Percentiles rank a stretch among this genome's conserved stretches.
Evolutionary conservation across 2,888 invertebrate species (phyloP).

Genomic region (Ligdia adustata): DNA sequence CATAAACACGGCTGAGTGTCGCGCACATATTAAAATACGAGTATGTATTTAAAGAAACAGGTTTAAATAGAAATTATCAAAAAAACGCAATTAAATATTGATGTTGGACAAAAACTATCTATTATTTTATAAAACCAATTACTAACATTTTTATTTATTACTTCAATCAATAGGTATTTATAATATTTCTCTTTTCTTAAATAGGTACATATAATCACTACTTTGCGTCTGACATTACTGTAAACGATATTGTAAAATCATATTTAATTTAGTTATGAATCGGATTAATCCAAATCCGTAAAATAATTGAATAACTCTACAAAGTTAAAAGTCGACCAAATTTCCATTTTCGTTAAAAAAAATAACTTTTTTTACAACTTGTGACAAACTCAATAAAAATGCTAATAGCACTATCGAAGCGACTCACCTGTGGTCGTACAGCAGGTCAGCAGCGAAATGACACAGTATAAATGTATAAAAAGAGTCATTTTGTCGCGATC

Average conservation of each 20-base stretch:
- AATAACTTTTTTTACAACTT: slow-evolving; percentile 65
- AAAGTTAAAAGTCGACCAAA: slow-evolving; percentile 30
- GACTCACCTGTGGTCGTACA: slow-evolving; percentile 76
- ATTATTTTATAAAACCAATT: no score
- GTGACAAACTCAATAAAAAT: slow-evolving; percentile 67
- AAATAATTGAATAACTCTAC: slow-evolving; percentile 27
- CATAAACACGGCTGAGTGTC: no score
- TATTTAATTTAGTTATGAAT: slow-evolving; percentile 19
- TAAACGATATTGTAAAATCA: slow-evolving; percentile 15
- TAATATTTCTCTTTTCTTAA: no score
- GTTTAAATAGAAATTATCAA: no score
- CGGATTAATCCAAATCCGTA: slow-evolving; percentile 2
- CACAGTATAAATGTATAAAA: slow-evolving; percentile 81
- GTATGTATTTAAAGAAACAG: no score
- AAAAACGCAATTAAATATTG: no score
- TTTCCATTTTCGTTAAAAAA: slow-evolving; percentile 46
- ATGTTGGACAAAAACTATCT: no score
- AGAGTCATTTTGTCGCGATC: slow-evolving; percentile 73
- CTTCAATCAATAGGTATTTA: no score
- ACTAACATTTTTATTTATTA: no score
- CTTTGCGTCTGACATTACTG: background rate
- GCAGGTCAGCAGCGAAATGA: slow-evolving; percentile 71
- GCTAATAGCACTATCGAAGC: slow-evolving; percentile 61
- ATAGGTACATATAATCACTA: background rate
- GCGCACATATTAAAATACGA: no score